These are phyloP conservation scores for Fabriciana adippe DNA, from an alignment of 2,888 invertebrate genomes.

Conservation along the genomic window DNA sequence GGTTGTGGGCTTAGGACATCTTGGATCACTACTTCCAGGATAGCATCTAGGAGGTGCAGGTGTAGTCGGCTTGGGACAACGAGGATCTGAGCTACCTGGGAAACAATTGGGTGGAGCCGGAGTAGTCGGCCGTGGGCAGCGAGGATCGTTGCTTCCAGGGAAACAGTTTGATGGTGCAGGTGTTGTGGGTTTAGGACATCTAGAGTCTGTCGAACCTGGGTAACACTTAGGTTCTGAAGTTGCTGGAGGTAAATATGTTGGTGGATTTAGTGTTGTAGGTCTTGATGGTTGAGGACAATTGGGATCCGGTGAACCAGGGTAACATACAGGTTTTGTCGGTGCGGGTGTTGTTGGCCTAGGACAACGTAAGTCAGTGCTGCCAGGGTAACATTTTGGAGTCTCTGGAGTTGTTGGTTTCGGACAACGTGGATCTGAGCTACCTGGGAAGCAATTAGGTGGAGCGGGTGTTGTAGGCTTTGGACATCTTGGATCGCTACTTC, in stretches of 20 bases:
- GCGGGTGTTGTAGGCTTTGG: slow-evolving; percentile 53
- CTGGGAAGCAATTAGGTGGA: slow-evolving; percentile 55
- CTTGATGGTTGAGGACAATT: slow-evolving; percentile 48
- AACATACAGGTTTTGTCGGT: slow-evolving; percentile 37
- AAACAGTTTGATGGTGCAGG: slow-evolving; percentile 36
- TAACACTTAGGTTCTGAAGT: too few species aligned
- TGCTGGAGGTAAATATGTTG: too few species aligned
- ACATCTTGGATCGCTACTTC: slow-evolving; percentile 55
- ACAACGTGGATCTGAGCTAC: slow-evolving; percentile 58
- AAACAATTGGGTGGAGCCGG: slow-evolving; percentile 47
- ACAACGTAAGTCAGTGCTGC: slow-evolving; percentile 51
- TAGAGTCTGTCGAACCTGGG: too few species aligned
- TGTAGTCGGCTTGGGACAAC: slow-evolving; percentile 49
- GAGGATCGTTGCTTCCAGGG: slow-evolving; percentile 52
- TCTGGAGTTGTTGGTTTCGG: slow-evolving; percentile 47
- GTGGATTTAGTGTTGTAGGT: slow-evolving; percentile 20
- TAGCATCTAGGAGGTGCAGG: slow-evolving; percentile 39
- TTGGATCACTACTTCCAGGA: slow-evolving; percentile 45
- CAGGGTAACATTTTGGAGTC: slow-evolving; percentile 52
- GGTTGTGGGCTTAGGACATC: slow-evolving; percentile 46
- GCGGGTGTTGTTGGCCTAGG: slow-evolving; percentile 41
- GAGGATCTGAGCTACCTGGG: slow-evolving; percentile 47
- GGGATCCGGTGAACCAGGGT: slow-evolving; percentile 46
- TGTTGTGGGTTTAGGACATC: slow-evolving; percentile 36
- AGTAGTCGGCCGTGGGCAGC: slow-evolving; percentile 52